Percentiles rank a stretch among this genome's conserved stretches.
Evolutionary conservation across 2,113 vertebrate species (phyloP).

Genomic region (Casuarius casuarius): DNA sequence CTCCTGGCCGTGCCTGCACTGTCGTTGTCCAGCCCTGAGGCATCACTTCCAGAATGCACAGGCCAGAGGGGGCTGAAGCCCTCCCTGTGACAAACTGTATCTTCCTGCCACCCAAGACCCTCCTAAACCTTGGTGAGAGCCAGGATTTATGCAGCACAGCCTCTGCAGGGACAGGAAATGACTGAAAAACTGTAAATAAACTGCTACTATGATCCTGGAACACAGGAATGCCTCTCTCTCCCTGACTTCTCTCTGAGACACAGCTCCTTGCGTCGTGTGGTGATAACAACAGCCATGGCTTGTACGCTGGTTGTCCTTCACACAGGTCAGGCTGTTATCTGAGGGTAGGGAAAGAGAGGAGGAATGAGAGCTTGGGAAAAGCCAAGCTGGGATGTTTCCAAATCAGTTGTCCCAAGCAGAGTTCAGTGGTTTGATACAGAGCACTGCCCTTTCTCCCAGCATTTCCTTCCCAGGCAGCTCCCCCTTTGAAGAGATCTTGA

Average conservation of each 20-base stretch:
- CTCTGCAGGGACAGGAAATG: neutral
- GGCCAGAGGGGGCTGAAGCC: neutral
- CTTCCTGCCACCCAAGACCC: neutral
- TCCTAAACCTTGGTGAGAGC: neutral
- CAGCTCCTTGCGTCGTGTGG: neutral
- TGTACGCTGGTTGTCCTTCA: neutral
- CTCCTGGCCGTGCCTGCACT: neutral
- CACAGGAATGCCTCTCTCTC: neutral
- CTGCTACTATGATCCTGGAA: neutral
- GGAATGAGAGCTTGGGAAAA: neutral
- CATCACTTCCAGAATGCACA: neutral
- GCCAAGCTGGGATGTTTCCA: neutral
- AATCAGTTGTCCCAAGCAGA: neutral
- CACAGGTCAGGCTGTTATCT: neutral
- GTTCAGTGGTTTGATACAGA: neutral
- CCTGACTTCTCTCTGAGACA: neutral
- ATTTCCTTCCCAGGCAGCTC: neutral
- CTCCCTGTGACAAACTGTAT: neutral
- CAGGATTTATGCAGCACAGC: neutral
- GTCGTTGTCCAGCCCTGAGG: rapidly evolving
- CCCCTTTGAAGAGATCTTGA: neutral
- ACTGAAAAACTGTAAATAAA: conserved; percentile 42
- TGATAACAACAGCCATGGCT: neutral
- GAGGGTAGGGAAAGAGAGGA: neutral
- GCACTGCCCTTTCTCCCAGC: neutral